Percentiles rank a stretch among this genome's conserved stretches.
These are phyloP conservation scores for Hybos culiciformis DNA, from an alignment of 2,888 invertebrate species.

Conservation along the genomic window DNA sequence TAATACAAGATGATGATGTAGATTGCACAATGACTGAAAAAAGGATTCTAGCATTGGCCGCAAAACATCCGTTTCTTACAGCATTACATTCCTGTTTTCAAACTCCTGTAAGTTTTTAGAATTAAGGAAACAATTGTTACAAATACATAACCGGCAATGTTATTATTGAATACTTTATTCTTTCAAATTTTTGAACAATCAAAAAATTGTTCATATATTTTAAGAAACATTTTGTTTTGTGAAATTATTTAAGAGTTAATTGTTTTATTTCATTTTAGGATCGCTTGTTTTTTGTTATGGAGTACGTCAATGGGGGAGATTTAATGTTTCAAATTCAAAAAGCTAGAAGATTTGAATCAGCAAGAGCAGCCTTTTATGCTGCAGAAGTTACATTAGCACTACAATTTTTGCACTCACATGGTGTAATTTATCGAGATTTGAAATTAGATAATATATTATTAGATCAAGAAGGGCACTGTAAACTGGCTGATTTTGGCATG, in stretches of 20 bases:
- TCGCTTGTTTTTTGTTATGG: constrained; percentile 97
- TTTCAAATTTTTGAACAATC: too few species aligned
- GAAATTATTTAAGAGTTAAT: not conserved
- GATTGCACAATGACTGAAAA: constrained; percentile 99
- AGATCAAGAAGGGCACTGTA: constrained; percentile 90
- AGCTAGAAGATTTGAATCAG: constrained; percentile 95
- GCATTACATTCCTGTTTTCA: constrained; percentile 96
- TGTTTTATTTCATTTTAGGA: constrained; percentile 39
- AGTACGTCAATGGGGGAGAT: constrained; percentile 97
- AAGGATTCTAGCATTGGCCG: constrained; percentile 90
- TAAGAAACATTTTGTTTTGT: not conserved
- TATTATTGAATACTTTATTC: too few species aligned
- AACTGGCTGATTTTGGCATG: constrained; percentile 94
- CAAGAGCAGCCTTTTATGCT: constrained; percentile 84
- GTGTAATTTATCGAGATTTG: constrained; percentile 96
- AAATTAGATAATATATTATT: constrained; percentile 97
- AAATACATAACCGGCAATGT: too few species aligned
- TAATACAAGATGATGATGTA: constrained; percentile 97
- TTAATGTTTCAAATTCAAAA: constrained; percentile 99
- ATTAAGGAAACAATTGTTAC: too few species aligned
- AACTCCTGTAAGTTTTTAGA: constrained; percentile 48
- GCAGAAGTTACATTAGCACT: constrained; percentile 96
- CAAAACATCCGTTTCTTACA: constrained; percentile 94
- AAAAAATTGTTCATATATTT: too few species aligned
- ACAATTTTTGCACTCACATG: constrained; percentile 92